Evolutionary conservation across 37 sponge, comb jelly and placozoan species (phyloP).

Genomic region (Ianthella basta): DNA sequence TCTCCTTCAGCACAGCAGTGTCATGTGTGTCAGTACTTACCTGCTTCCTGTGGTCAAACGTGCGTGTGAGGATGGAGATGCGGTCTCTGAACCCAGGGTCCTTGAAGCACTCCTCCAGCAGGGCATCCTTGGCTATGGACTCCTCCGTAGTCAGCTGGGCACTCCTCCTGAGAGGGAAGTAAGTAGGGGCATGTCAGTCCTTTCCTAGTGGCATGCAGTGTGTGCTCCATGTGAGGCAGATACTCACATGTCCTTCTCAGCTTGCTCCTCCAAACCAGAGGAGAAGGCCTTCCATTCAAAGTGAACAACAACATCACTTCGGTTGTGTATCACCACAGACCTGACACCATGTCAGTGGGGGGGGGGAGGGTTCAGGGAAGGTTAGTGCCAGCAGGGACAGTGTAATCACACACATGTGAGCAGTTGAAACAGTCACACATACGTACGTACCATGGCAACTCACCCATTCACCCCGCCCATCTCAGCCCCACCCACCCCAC

Average conservation of each 20-base stretch:
- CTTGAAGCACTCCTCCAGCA: constrained; percentile 80
- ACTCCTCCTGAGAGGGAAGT: not conserved
- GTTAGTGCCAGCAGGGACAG: no score
- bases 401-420: not conserved
- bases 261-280: constrained; percentile 75
- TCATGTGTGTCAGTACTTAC: constrained; percentile 41
- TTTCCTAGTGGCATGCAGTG: not conserved
- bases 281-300: constrained; percentile 92
- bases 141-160: constrained; percentile 80
- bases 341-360: constrained; percentile 15
- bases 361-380: not conserved
- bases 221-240: not conserved
- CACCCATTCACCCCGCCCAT: not conserved
- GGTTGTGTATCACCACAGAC: constrained; percentile 78
- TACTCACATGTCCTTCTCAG: constrained; percentile 76
- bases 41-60: constrained; percentile 76
- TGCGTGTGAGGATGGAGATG: constrained; percentile 81
- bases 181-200: not conserved
- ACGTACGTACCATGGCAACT: not conserved
- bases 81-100: constrained; percentile 89
- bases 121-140: constrained; percentile 75
- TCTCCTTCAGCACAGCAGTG: not conserved
- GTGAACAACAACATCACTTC: constrained; percentile 89
- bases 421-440: not conserved
- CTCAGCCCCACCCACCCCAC: not conserved